A percentile compares a stretch with the other conserved stretches of the same genome.
phyloP scores from a whole-genome alignment of 37 sponge, comb jelly and placozoan genomes.

The Ephydatia muelleri region DNA sequence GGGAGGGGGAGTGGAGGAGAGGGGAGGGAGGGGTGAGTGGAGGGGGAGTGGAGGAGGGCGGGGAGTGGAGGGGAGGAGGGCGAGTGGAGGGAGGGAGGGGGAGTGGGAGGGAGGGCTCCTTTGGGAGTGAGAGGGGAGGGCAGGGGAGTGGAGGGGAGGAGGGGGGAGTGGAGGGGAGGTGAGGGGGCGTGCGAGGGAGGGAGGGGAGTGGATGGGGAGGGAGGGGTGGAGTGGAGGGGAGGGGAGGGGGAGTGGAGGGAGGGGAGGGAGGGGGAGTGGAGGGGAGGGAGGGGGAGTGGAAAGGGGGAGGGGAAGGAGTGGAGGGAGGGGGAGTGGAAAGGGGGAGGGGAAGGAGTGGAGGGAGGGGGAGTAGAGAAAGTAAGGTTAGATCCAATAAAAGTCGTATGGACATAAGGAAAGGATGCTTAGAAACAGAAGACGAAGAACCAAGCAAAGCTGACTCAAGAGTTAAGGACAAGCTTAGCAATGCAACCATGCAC shows the following conservation, averaged over 20 bases:
- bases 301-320: neutral
- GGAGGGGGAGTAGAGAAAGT: neutral
- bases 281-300: constrained; percentile 1
- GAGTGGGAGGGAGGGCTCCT: constrained; percentile 1
- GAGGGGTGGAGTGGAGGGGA: neutral
- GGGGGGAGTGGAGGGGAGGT: neutral
- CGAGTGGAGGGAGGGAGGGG: neutral
- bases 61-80: neutral
- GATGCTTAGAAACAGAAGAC: too few species aligned
- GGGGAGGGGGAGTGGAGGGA: neutral
- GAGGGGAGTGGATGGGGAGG: neutral
- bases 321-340: too few species aligned
- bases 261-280: neutral
- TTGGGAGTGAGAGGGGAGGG: neutral
- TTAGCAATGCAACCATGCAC: too few species aligned
- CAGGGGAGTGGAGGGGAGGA: neutral
- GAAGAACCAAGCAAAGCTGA: neutral
- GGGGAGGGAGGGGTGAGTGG: neutral
- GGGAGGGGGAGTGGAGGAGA: neutral
- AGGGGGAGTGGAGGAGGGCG: neutral
- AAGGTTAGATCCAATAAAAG: neutral
- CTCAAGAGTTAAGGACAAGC: too few species aligned
- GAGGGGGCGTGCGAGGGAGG: neutral
- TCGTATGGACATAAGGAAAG: too few species aligned
- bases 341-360: neutral